Base-by-base conservation (phyloP, 2,113 vertebrate genomes). In the Sarotherodon lohbergeri region DNA sequence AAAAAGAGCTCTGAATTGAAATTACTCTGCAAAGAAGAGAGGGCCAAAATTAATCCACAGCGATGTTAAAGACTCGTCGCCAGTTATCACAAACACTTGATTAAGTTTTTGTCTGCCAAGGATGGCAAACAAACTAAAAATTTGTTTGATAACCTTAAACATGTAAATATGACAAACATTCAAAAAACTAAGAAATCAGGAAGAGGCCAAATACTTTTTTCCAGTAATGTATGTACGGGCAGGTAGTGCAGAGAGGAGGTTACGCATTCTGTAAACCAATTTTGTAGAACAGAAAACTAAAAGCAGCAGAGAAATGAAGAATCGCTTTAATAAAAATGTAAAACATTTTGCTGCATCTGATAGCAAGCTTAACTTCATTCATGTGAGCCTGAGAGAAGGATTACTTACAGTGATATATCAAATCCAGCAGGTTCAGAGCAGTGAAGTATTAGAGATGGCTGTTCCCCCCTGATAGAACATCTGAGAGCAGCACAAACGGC, bases 301-400 rank as follows among this genome's bases (percentile, higher is more conserved):
- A 78, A 78, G 71, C 71, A 78, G 71, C 27, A 78, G 9, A 50
- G 43, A 78, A 78, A 78, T 78, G 16, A 78, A 78, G 27, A 78
- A 50, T 78, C 16, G 2, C 46, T 78, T 50, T 32, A 78, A 78
- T 50, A 50, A 32, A 78, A 78, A 78, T 78, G 71, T 78, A 78
- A 78, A 78, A 50, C 46, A 48, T 78, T 78, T 5, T 3, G 24
- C 71, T 50, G 27, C 71, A 32, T 52, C 71, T 78, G 71, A 50
- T 50, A 78, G 27, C 22, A 50, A 17, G 71, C 4, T 78, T 52
- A 50, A 78, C 46, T 32, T 32, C 43, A 29, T 78, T 78, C 27
- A 52, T 32, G 46, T 32, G 71, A 78, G 71, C 27, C 46, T 50
- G 46, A 50, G 71, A 78, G 27, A 52, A 78, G 16, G 71, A 78